These are phyloP conservation scores for Pygoscelis antarcticus DNA, from an alignment of 2,113 vertebrate genomes.

Conservation along the genomic window DNA sequence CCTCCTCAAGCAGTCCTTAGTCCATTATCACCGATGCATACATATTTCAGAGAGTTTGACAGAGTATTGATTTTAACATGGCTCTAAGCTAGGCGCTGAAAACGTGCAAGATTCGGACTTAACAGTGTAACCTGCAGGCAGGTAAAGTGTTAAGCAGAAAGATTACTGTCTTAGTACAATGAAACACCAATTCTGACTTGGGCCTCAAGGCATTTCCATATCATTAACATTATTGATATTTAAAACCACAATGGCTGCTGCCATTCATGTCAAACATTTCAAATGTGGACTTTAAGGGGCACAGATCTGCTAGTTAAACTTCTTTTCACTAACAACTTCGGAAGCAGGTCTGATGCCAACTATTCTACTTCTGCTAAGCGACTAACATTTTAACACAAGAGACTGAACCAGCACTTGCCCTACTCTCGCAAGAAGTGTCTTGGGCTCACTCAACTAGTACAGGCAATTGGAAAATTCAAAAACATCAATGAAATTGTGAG, in stretches of 20 bases:
- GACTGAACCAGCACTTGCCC: neutral
- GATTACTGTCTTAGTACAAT: neutral
- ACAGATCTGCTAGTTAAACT: neutral
- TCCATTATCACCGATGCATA: neutral
- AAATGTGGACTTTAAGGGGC: neutral
- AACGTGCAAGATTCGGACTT: neutral
- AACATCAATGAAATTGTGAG: neutral
- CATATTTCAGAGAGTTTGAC: neutral
- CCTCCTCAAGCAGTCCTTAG: neutral
- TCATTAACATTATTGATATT: neutral
- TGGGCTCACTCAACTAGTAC: neutral
- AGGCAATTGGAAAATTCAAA: neutral
- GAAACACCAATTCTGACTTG: neutral
- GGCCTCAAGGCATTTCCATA: neutral
- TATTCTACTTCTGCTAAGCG: neutral
- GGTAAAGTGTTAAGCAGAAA: neutral
- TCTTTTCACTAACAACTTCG: neutral
- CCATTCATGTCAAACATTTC: neutral
- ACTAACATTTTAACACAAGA: neutral
- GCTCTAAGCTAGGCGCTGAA: neutral
- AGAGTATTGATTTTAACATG: neutral
- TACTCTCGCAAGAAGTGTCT: neutral
- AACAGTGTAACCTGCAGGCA: neutral
- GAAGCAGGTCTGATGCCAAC: neutral
- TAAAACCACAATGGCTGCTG: neutral